These are phyloP conservation scores for Pterostichus niger DNA, from an alignment of 2,888 invertebrate species.

Conservation along the genomic window DNA sequence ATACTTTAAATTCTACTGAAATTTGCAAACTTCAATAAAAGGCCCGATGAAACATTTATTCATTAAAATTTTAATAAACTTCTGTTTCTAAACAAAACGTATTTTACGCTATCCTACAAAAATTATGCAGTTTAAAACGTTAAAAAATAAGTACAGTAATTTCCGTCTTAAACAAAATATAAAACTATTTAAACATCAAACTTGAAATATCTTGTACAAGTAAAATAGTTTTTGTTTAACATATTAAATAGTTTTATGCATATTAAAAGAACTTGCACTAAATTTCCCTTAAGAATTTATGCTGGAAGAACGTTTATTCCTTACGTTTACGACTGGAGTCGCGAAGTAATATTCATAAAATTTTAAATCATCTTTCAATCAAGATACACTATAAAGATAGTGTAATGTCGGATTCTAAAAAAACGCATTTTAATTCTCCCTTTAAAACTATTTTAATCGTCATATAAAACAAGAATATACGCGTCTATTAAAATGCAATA, in stretches of 20 bases:
- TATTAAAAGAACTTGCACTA: neutral
- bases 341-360: neutral
- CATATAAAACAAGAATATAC: neutral
- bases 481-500: neutral
- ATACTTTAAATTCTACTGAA: too few relatives aligned
- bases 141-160: neutral
- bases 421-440: constrained; percentile 10
- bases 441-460: constrained; percentile 27
- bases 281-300: neutral
- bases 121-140: neutral
- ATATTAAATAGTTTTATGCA: constrained; percentile 3
- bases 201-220: neutral
- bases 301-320: neutral
- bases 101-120: too few relatives aligned
- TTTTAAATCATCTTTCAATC: constrained; percentile 43
- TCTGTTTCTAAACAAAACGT: too few relatives aligned
- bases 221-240: neutral
- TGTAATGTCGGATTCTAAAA: neutral
- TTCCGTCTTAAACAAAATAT: neutral
- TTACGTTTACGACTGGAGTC: neutral
- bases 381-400: constrained; percentile 10
- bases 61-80: too few relatives aligned
- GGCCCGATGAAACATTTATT: too few relatives aligned
- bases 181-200: neutral
- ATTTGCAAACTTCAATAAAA: too few relatives aligned